phyloP scores from a whole-genome alignment of 2,888 invertebrate genomes.

The Exocentrus adspersus region DNA sequence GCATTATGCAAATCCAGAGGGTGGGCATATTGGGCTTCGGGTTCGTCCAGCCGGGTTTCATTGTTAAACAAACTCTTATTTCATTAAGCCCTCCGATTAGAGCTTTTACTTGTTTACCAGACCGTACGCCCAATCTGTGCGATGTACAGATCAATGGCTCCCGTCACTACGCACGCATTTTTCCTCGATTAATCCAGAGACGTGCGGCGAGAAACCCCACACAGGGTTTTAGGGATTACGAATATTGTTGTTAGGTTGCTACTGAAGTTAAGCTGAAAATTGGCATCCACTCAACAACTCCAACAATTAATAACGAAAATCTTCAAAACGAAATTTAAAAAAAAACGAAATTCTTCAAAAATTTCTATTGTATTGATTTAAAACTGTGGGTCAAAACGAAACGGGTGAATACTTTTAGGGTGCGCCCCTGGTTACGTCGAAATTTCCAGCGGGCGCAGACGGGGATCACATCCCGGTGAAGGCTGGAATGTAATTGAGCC shows the following conservation, averaged over 20 bases:
- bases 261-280: too few species aligned
- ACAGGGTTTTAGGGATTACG: too few species aligned
- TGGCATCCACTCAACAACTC: too few species aligned
- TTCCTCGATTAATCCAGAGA: conserved; percentile 9
- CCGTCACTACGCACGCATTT: conserved; percentile 24
- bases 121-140: conserved; percentile 52
- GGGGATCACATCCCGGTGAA: conserved; percentile 1
- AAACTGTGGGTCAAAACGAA: too few species aligned
- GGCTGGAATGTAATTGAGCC: conserved; percentile 14
- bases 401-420: not conserved
- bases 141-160: conserved; percentile 48
- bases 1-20: conserved; percentile 36
- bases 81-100: conserved; percentile 61
- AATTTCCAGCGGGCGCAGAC: conserved; percentile 1
- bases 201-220: too few species aligned
- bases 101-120: conserved; percentile 59
- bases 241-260: too few species aligned
- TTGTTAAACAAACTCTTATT: conserved; percentile 60
- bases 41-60: conserved; percentile 56
- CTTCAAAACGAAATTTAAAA: too few species aligned
- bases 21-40: conserved; percentile 49
- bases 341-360: too few species aligned
- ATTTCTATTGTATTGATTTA: too few species aligned
- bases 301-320: too few species aligned
- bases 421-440: not conserved